Base-by-base conservation (phyloP, 2,113 vertebrate genomes). In the Xenus cinereus region DNA sequence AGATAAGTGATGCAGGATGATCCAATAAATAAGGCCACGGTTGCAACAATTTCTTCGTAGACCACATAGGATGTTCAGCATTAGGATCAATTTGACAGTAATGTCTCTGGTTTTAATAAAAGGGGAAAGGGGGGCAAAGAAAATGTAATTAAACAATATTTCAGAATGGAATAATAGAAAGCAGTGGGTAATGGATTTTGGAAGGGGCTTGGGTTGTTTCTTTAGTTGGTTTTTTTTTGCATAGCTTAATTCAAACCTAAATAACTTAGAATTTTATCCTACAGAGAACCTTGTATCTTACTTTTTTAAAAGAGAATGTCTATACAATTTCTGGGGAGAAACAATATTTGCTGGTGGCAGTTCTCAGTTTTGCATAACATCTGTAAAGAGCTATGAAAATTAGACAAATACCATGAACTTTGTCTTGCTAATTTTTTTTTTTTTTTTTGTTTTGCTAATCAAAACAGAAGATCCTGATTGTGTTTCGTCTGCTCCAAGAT, bases 401-500 rank as follows among this genome's bases (percentile, higher is more conserved):
- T 72, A 97, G 90, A 95, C 71, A 97, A 97, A 94, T 95, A 90
- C 56, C 72, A 89, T 95, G 96, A 97, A 95, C 75, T 96, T 97
- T 93, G 64, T 97, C 90, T 93, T 96, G 68, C 35, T 80, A 89
- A 77, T 84, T 92, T 76, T 91, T 85, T 97, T 96, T 74, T 91
- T 88, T 81, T 64, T 94, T 48, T 23, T 56, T 18, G 89, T 89
- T 94, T 87, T 63, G 11, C 74, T 94, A 96, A 97, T 96, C 95
- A 98, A 98, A 97, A 97, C 69, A 97, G 75, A 96, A 96, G 83
- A 46, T 95, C 59, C 77, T 96, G 90, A 95, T 96, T 96, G 89
- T 96, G 69, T 91, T 95, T 97, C 95, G 93, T 90, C 86, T 97
- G 87, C 91, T 98, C 98, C 98, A 98, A 98, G 94, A 98, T 90